These are phyloP conservation scores for Columbina picui DNA, from an alignment of 2,113 vertebrate species.

Conservation along the genomic window DNA sequence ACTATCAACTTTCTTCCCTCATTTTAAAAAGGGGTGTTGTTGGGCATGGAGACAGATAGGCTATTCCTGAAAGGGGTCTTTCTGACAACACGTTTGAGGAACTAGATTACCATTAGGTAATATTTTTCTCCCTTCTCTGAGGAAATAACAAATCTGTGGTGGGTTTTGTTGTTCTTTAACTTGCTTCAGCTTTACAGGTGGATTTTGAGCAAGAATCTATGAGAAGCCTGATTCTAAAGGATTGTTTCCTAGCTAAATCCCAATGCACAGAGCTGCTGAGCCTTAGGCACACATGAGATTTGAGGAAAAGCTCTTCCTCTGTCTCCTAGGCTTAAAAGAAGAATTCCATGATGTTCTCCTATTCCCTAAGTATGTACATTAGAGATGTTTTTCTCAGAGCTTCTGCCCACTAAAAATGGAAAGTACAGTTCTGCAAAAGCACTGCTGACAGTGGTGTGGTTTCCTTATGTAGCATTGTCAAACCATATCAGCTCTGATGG, in stretches of 20 bases:
- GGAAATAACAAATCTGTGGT: background rate
- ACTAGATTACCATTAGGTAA: background rate
- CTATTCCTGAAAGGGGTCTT: background rate
- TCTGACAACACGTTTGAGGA: background rate
- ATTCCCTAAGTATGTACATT: background rate
- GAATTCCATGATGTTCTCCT: conserved; percentile 18
- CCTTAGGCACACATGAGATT: conserved; percentile 20
- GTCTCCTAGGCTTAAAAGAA: conserved; percentile 29
- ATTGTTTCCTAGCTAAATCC: background rate
- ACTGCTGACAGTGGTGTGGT: background rate
- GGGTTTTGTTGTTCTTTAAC: background rate
- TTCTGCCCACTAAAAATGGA: background rate
- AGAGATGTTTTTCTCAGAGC: conserved; percentile 18
- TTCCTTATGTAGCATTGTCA: background rate
- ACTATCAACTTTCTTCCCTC: background rate
- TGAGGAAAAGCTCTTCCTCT: conserved; percentile 4
- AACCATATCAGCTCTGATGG: background rate
- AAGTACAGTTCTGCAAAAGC: conserved; percentile 27
- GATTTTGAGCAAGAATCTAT: background rate
- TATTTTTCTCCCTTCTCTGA: background rate
- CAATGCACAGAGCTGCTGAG: conserved; percentile 33
- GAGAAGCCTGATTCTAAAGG: background rate
- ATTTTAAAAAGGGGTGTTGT: background rate
- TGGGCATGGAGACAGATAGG: background rate
- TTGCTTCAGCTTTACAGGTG: background rate